phyloP scores from a whole-genome alignment of 2,113 vertebrate species.

The Micromys minutus region DNA sequence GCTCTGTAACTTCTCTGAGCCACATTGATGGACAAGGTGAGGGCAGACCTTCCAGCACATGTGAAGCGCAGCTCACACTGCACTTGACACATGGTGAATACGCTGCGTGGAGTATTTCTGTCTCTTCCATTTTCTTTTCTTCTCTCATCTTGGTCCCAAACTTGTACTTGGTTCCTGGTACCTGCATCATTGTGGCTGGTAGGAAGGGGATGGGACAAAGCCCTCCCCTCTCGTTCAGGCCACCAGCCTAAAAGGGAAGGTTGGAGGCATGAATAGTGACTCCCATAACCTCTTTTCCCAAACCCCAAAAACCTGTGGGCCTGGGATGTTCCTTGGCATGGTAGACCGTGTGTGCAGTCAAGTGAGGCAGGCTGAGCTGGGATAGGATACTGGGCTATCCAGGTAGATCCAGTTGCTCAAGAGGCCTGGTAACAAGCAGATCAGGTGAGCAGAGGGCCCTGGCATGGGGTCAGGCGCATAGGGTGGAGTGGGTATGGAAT shows the following conservation, averaged over 20 bases:
- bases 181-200: neutral
- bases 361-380: neutral
- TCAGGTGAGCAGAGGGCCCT: neutral
- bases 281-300: too few relatives aligned
- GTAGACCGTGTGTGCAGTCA: too few relatives aligned
- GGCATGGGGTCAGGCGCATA: neutral
- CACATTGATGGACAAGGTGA: neutral
- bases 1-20: neutral
- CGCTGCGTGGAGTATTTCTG: too few relatives aligned
- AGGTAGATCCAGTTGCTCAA: neutral
- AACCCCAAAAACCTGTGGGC: neutral
- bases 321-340: neutral
- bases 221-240: neutral
- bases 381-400: neutral
- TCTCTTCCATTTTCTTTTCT: too few relatives aligned
- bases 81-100: neutral
- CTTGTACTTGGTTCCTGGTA: neutral
- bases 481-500: neutral
- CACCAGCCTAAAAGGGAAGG: neutral
- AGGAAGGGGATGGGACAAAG: neutral
- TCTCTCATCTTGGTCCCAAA: neutral
- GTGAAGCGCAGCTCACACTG: fast-evolving
- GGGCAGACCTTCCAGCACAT: neutral
- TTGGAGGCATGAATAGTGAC: too few relatives aligned
- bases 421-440: neutral